These are phyloP conservation scores for Emydoidea blandingii DNA, from an alignment of 2,797 vertebrate genomes.

Conservation along the genomic window DNA sequence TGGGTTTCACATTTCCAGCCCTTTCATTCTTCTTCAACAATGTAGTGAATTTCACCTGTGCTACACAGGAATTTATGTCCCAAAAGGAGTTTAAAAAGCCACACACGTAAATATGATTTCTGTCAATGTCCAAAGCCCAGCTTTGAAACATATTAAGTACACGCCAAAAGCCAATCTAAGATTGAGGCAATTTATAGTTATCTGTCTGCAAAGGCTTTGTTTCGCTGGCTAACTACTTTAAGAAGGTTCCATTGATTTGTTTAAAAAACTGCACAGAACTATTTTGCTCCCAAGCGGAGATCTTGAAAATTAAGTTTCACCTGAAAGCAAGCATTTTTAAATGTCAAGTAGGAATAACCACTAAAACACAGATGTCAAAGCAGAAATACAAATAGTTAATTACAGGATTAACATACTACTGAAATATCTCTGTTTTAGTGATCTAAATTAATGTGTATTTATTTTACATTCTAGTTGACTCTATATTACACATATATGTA, in stretches of 20 bases:
- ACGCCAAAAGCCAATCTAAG: slow-evolving; percentile 13
- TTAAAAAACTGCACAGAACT: not conserved
- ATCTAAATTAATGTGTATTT: not conserved
- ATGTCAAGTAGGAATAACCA: not conserved
- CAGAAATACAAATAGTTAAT: not conserved
- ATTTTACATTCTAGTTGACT: slow-evolving; percentile 4
- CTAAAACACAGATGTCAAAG: not conserved
- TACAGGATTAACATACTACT: not conserved
- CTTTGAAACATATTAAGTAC: not conserved
- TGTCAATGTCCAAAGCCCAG: not conserved
- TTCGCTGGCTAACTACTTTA: not conserved
- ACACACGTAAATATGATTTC: not conserved
- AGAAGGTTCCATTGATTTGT: not conserved
- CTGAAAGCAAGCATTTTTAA: not conserved
- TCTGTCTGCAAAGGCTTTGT: not conserved
- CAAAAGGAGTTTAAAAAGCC: slow-evolving; percentile 12
- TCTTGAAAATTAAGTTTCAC: slow-evolving; percentile 10
- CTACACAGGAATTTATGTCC: slow-evolving; percentile 1
- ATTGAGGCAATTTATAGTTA: not conserved
- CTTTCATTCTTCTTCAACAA: not conserved
- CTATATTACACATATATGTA: not conserved
- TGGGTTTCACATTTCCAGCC: not conserved
- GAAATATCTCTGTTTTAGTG: not conserved
- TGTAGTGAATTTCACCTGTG: slow-evolving; percentile 19
- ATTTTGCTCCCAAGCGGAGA: slow-evolving; percentile 17